Evolutionary conservation across 2,797 vertebrate species (phyloP).

Genomic region (Chaunax sp.): DNA sequence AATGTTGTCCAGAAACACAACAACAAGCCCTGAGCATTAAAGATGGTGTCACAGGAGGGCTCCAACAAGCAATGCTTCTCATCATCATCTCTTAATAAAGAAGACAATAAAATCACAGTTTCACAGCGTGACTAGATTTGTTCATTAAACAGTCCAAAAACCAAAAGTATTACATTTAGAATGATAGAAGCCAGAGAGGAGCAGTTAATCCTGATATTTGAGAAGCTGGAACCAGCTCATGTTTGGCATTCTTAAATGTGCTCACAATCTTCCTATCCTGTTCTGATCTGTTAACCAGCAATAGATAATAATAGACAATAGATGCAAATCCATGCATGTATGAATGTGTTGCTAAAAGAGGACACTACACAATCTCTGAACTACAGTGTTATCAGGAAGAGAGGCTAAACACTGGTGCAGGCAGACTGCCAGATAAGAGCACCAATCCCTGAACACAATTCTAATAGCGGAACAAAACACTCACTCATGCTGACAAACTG

Average conservation of each 20-base stretch:
- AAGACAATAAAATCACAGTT: too few species aligned
- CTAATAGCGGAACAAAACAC: conserved; percentile 41
- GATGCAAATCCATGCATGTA: neutral
- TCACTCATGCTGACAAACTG: conserved; percentile 47
- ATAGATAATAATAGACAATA: neutral
- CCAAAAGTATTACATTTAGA: too few species aligned
- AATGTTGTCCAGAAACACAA: too few species aligned
- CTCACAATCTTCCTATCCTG: neutral
- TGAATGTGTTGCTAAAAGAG: conserved; percentile 23
- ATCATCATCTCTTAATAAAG: too few species aligned
- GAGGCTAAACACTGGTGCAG: conserved; percentile 43
- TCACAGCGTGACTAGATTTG: too few species aligned
- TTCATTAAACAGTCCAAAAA: too few species aligned
- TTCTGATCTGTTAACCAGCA: neutral
- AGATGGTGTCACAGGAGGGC: too few species aligned
- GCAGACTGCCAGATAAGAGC: conserved; percentile 54
- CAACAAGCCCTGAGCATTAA: too few species aligned
- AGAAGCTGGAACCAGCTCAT: neutral
- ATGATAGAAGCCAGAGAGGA: too few species aligned
- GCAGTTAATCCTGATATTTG: neutral
- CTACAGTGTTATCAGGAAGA: conserved; percentile 52
- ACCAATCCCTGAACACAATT: conserved; percentile 41
- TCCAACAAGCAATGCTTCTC: too few species aligned
- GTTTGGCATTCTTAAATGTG: neutral
- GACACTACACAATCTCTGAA: conserved; percentile 10